These are phyloP conservation scores for Aelia acuminata DNA, from an alignment of 2,888 invertebrate genomes.

Conservation along the genomic window DNA sequence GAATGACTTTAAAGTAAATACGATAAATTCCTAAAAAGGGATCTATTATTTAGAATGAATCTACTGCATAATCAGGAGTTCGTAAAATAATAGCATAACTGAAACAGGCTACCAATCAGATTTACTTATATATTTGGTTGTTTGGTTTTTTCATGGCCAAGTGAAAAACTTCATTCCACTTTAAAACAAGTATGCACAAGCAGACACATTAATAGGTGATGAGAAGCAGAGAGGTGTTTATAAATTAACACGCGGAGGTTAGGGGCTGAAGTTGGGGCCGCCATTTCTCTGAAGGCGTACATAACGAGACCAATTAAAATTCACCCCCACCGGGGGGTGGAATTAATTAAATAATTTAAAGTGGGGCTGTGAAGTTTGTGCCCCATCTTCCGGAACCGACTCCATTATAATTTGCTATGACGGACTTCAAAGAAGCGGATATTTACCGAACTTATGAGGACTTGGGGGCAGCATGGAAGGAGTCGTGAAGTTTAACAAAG, in stretches of 20 bases:
- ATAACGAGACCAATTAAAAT: constrained; percentile 43
- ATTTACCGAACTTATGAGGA: background rate
- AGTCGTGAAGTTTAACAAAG: background rate
- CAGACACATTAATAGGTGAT: background rate
- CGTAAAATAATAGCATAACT: too few species aligned
- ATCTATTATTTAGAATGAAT: too few species aligned
- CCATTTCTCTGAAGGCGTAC: background rate
- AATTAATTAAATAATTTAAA: constrained; percentile 22
- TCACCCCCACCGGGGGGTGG: background rate
- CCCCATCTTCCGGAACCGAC: background rate
- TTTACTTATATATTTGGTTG: too few species aligned
- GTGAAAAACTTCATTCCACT: too few species aligned
- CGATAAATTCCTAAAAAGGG: too few species aligned
- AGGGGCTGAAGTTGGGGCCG: background rate
- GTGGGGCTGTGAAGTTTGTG: constrained; percentile 17
- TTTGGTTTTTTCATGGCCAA: too few species aligned
- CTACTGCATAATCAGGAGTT: too few species aligned
- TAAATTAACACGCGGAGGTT: background rate
- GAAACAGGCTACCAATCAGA: too few species aligned
- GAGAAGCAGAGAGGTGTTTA: background rate
- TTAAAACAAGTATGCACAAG: background rate
- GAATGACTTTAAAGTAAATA: too few species aligned
- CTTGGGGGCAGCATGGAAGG: background rate
- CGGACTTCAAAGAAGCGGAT: constrained; percentile 25
- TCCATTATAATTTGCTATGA: constrained; percentile 14